Evolutionary conservation across 2,888 invertebrate genomes (phyloP).

Genomic region (Gari tellinella): DNA sequence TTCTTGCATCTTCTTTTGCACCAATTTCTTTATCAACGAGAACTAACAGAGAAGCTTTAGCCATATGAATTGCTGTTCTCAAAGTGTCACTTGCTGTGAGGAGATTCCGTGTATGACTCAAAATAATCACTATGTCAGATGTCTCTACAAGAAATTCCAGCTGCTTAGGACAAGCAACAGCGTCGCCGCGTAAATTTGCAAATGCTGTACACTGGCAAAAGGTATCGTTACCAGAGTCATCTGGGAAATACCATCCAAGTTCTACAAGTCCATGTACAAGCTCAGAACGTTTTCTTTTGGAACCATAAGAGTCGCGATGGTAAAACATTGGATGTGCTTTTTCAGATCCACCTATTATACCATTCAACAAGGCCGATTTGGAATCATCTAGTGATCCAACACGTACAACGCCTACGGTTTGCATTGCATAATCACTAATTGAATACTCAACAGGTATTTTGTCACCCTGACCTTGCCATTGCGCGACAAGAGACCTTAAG

Average conservation of each 20-base stretch:
- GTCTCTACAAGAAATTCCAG: conserved; percentile 1
- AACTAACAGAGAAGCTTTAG: neutral
- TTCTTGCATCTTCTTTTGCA: neutral
- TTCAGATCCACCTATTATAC: conserved; percentile 20
- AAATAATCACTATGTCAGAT: conserved; percentile 1
- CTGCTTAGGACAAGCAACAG: neutral
- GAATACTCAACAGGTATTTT: neutral
- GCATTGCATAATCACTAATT: neutral
- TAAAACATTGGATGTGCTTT: conserved; percentile 24
- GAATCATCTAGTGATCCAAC: conserved; percentile 7
- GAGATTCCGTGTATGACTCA: conserved; percentile 1
- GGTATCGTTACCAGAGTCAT: neutral
- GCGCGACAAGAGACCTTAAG: neutral
- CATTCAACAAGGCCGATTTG: conserved; percentile 12
- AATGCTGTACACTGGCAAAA: neutral
- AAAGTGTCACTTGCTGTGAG: too few relatives aligned
- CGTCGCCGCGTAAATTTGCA: conserved; percentile 19
- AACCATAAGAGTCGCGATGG: conserved; percentile 16
- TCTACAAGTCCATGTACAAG: conserved; percentile 12
- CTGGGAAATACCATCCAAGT: conserved; percentile 21
- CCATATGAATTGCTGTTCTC: too few relatives aligned
- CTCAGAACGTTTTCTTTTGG: conserved; percentile 5
- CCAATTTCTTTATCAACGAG: neutral
- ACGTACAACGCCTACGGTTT: conserved; percentile 7
- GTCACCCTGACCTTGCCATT: neutral